Evolutionary conservation across 2,113 vertebrate genomes (phyloP).

Genomic region (Cynopterus brachyotis): DNA sequence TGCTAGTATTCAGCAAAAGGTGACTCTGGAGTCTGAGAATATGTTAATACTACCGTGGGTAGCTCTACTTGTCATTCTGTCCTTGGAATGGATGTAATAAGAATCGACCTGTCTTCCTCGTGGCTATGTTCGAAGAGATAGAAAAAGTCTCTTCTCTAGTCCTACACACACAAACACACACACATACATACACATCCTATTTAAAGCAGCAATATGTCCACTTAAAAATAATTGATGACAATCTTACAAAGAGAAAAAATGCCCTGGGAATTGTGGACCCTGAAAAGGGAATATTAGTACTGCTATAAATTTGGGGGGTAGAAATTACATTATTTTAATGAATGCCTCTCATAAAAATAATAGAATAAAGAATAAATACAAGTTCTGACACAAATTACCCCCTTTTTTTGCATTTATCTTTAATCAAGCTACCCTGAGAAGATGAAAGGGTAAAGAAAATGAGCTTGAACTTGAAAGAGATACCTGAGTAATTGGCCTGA

Average conservation of each 20-base stretch:
- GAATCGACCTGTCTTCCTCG: neutral
- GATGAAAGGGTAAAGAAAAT: slow-evolving; percentile 41
- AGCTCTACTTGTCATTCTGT: neutral
- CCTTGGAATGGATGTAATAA: neutral
- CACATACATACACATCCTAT: neutral
- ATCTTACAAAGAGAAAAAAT: slow-evolving; percentile 25
- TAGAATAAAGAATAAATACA: slow-evolving; percentile 44
- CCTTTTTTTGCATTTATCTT: slow-evolving; percentile 39
- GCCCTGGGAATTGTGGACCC: neutral
- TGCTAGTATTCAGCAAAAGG: neutral
- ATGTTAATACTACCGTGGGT: neutral
- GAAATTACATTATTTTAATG: slow-evolving; percentile 56
- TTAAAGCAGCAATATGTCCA: neutral
- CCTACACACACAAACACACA: neutral
- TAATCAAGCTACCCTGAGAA: slow-evolving; percentile 44
- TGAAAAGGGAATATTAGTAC: slow-evolving; percentile 19
- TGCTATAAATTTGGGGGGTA: neutral
- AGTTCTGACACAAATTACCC: slow-evolving; percentile 46
- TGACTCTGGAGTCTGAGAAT: neutral
- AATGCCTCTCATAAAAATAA: slow-evolving; percentile 65
- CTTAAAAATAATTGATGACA: slow-evolving; percentile 31
- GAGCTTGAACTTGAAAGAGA: slow-evolving; percentile 47
- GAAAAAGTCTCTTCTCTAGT: neutral
- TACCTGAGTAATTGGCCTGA: neutral
- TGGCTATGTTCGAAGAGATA: neutral